Evolutionary conservation across 1,140 invertebrate genomes (phyloP).

Genomic region (Cherax quadricarinatus): DNA sequence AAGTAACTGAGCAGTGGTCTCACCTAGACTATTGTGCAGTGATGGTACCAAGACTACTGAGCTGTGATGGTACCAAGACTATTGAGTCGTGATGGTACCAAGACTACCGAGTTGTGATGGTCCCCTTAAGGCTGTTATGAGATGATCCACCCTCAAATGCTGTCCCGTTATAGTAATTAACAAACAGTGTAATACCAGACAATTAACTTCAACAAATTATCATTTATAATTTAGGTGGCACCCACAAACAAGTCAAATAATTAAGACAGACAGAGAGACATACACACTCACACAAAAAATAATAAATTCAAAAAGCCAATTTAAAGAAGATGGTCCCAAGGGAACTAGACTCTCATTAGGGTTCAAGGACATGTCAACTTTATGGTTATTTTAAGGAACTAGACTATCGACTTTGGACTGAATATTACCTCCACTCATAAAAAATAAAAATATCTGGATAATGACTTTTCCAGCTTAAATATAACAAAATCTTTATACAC

Average conservation of each 20-base stretch:
- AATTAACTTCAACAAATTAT: background rate
- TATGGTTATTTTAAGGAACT: too few relatives aligned
- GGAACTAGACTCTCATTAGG: background rate
- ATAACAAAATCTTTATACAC: background rate
- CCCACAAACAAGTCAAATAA: background rate
- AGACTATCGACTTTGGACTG: background rate
- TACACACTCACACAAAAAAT: too few relatives aligned
- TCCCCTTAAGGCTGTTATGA: too few relatives aligned
- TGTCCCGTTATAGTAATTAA: background rate
- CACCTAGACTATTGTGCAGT: background rate
- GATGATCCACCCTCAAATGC: background rate
- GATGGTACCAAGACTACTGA: background rate
- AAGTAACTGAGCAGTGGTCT: background rate
- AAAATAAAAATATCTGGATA: background rate
- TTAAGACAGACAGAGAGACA: background rate
- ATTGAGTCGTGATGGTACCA: too few relatives aligned
- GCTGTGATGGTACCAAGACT: too few relatives aligned
- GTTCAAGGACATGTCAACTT: too few relatives aligned
- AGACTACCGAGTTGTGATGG: too few relatives aligned
- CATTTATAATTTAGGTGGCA: background rate
- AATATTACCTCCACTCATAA: background rate
- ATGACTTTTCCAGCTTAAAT: background rate
- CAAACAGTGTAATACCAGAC: background rate
- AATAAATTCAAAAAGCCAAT: background rate
- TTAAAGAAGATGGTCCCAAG: background rate